These are phyloP conservation scores for Sanderia malayensis DNA, from an alignment of 30 jellyfish, hydroid and myxozoan species.

Conservation along the genomic window DNA sequence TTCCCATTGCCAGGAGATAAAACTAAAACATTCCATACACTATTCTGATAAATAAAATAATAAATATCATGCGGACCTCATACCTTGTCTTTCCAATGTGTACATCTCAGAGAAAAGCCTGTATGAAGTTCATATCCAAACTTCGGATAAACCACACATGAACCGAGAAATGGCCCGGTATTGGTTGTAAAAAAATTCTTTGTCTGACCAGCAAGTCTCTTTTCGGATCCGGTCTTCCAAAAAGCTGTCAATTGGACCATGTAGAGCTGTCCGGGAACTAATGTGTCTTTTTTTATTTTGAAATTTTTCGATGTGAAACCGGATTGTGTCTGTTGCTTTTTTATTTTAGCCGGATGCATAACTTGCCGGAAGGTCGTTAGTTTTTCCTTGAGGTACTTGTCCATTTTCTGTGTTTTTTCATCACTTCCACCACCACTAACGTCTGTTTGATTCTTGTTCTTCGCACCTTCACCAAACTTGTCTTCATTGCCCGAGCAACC, in stretches of 20 bases:
- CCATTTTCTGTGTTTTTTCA: constrained; percentile 1
- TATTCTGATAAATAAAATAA: too few relatives aligned
- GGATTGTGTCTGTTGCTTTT: neutral
- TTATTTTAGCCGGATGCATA: constrained; percentile 6
- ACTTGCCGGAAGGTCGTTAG: constrained; percentile 18
- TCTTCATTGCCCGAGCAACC: constrained; percentile 53
- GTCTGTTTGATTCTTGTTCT: constrained; percentile 18
- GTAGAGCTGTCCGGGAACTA: constrained; percentile 63
- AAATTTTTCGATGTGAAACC: constrained; percentile 20
- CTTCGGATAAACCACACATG: constrained; percentile 33
- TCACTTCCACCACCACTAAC: constrained; percentile 20
- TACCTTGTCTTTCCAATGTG: constrained; percentile 62
- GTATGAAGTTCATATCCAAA: constrained; percentile 40
- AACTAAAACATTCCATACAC: too few relatives aligned
- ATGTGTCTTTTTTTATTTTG: constrained; percentile 5
- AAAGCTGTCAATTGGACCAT: constrained; percentile 44
- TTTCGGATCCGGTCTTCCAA: constrained; percentile 41
- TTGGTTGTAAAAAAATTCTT: constrained; percentile 41
- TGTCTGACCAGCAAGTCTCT: constrained; percentile 51
- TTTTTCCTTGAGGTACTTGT: constrained; percentile 19
- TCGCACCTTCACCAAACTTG: constrained; percentile 66
- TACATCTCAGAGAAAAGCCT: constrained; percentile 24
- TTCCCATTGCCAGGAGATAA: too few relatives aligned
- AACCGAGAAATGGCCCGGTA: constrained; percentile 60
- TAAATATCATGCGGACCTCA: too few relatives aligned